Base-by-base conservation (phyloP, 2,888 invertebrate species). In the Aleiodes leptofemur region DNA sequence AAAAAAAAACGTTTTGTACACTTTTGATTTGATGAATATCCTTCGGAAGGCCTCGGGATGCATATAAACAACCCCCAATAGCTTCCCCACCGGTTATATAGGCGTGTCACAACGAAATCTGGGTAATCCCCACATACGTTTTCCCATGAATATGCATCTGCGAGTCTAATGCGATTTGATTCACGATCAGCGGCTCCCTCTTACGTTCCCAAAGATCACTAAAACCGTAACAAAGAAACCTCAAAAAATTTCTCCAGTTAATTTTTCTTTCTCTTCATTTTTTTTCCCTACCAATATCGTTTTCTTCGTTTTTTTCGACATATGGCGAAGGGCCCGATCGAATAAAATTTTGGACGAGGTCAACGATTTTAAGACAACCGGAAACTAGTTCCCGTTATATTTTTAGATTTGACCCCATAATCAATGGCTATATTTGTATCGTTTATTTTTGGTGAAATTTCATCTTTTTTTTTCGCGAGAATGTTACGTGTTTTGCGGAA, bases 81-180 rank as follows among this genome's bases (percentile, higher is more conserved):
- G 8, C 9, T 43, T 43, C 59, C 73, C 72, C 59, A 23, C 69
- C 55, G 51, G 69, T 74, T 57, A 48, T 51, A 61, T 71, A 86
- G 82, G 83, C 84, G 85, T 85, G 84, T 80, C 83, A 83, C 83
- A 84, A 82, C 82, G 81, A 83, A 83, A 85, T 83, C 83, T 83
- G 82, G 82, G 83, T 86, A 86, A 87, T 86, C 87, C 87, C 85
- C 79, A 81, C 85, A 86, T 86, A 86, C 84, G 86, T 86, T 87
- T 43, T 86, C 87, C 86, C 86, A 87, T 87, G 86, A 87, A 87
- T 87, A 87, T 87, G 87, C 87, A 87, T 87, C 86, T 87, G 86
- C 82, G 83, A 83, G 81, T 81, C 84, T 87, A 87, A 87, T 86
- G 85, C 87, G 85, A 87, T 86, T 86, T 87, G 87, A 87, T 87